phyloP scores from a whole-genome alignment of 2,888 invertebrate genomes.

The Scaptomyza tumidula region DNA sequence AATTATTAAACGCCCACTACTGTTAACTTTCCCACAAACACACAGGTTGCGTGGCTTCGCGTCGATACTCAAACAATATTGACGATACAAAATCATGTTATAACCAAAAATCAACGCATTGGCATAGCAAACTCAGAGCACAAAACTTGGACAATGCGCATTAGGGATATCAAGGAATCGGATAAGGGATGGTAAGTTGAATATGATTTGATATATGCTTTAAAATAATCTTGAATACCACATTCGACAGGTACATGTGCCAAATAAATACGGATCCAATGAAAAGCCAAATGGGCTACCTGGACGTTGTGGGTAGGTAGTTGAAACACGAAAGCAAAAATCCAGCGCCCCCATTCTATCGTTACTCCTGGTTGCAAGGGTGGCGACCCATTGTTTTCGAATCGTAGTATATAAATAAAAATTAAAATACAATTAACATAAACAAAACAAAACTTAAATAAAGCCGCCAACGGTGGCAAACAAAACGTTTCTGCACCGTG shows the following conservation, averaged over 20 bases:
- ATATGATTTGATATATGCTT: neutral
- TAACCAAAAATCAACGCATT: constrained; percentile 95
- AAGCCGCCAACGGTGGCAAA: constrained; percentile 50
- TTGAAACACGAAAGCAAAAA: constrained; percentile 15
- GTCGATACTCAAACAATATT: constrained; percentile 94
- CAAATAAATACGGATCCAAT: constrained; percentile 85
- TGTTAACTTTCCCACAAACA: constrained; percentile 21
- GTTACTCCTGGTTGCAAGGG: constrained; percentile 47
- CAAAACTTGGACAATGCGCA: constrained; percentile 92
- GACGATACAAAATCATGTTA: constrained; percentile 94
- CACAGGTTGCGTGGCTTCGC: constrained; percentile 84
- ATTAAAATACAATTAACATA: constrained; percentile 1
- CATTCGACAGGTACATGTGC: constrained; percentile 85
- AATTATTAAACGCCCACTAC: constrained; percentile 19
- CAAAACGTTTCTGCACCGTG: constrained; percentile 66
- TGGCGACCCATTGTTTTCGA: constrained; percentile 37
- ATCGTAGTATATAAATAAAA: constrained; percentile 16
- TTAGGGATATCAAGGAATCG: constrained; percentile 90
- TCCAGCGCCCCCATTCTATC: constrained; percentile 19
- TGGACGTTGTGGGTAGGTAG: constrained; percentile 93
- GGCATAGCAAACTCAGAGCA: constrained; percentile 91
- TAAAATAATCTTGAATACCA: neutral
- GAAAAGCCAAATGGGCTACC: constrained; percentile 91
- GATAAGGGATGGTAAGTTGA: constrained; percentile 89
- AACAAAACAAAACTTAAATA: constrained; percentile 32